Percentiles rank a stretch among this genome's conserved stretches.
Conservation (phyloP, 2,888 invertebrate species). For the Crossocerus cetratus region DNA sequence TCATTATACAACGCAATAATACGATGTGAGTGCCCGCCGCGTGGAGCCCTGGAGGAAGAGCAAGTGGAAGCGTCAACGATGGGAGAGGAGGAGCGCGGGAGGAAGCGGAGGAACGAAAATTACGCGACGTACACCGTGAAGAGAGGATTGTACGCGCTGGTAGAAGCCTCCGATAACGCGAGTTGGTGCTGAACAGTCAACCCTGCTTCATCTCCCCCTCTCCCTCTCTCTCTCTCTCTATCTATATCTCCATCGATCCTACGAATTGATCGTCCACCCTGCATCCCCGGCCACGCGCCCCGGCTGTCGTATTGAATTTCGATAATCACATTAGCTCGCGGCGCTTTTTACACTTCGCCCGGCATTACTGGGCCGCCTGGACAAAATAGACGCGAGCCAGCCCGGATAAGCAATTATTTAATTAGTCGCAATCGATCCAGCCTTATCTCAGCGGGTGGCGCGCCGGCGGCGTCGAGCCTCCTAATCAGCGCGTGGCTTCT, state of each 20-base stretch:
- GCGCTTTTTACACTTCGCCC: slow-evolving; percentile 21
- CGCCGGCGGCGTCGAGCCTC: background rate
- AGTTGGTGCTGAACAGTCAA: slow-evolving; percentile 12
- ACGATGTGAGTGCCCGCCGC: slow-evolving; percentile 16
- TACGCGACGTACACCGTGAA: slow-evolving; percentile 28
- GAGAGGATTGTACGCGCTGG: slow-evolving; percentile 42
- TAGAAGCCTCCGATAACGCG: slow-evolving; percentile 12
- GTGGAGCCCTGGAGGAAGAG: background rate
- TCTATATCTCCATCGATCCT: slow-evolving; percentile 15
- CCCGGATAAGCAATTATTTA: slow-evolving; percentile 9
- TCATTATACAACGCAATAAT: slow-evolving; percentile 50
- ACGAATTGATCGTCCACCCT: slow-evolving; percentile 13
- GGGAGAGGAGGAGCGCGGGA: background rate
- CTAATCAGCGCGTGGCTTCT: background rate
- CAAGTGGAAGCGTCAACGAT: background rate
- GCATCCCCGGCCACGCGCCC: slow-evolving; percentile 2
- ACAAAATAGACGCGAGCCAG: background rate
- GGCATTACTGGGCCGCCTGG: background rate
- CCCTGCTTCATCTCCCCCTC: no score
- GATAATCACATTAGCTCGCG: slow-evolving; percentile 33
- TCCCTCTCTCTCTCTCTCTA: slow-evolving; percentile 10
- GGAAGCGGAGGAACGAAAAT: slow-evolving; percentile 40
- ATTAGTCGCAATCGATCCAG: slow-evolving; percentile 9
- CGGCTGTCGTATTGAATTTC: slow-evolving; percentile 25
- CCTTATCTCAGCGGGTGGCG: background rate